Conservation (phyloP, 2,113 vertebrate species). For the Dromaius novaehollandiae region DNA sequence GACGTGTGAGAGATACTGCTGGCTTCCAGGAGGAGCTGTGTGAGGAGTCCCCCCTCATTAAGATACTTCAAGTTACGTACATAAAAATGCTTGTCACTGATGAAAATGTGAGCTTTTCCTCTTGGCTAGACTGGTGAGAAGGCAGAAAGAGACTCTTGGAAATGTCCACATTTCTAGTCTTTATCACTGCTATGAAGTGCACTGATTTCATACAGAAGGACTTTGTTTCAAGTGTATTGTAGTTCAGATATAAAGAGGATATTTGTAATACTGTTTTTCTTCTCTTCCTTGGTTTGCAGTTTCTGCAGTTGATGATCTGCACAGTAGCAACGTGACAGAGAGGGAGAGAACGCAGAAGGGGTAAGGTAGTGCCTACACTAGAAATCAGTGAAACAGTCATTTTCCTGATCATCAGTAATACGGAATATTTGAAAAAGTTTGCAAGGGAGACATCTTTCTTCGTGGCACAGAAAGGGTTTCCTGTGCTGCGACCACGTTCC, state of each 20-base stretch:
- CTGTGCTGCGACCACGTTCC: not conserved
- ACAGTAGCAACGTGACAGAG: rapidly evolving
- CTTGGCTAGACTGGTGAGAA: rapidly evolving
- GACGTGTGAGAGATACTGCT: rapidly evolving
- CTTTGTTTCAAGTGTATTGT: rapidly evolving
- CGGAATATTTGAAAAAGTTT: not conserved
- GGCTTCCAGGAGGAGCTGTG: not conserved
- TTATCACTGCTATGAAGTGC: rapidly evolving
- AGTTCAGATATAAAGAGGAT: rapidly evolving
- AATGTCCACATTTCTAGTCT: rapidly evolving
- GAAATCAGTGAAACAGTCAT: rapidly evolving
- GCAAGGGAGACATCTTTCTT: not conserved
- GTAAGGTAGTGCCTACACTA: not conserved
- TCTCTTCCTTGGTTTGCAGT: rapidly evolving
- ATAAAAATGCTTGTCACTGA: rapidly evolving
- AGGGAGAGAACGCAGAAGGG: not conserved
- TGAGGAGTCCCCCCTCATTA: not conserved
- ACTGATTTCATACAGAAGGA: rapidly evolving
- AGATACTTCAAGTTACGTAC: rapidly evolving
- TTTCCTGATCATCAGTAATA: not conserved
- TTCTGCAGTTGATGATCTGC: not conserved
- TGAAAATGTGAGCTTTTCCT: not conserved
- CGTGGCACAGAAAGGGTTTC: conserved; percentile 41
- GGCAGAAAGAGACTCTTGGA: not conserved
- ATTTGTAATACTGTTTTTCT: rapidly evolving